A percentile compares a stretch with the other conserved stretches of the same genome.
These are phyloP conservation scores for Euclidia mi DNA, from an alignment of 2,888 invertebrate genomes.

Conservation along the genomic window DNA sequence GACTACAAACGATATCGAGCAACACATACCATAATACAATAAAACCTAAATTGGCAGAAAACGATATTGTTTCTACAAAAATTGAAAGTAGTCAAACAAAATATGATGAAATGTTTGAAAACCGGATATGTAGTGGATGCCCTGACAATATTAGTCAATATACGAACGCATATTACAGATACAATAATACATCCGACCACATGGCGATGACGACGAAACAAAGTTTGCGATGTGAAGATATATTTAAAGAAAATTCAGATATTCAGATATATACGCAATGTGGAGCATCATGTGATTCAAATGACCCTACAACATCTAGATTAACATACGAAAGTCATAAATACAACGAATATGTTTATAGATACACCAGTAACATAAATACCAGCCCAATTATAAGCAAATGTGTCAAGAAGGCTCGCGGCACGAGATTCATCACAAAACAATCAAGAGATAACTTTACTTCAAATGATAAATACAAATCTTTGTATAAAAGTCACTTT, in stretches of 20 bases:
- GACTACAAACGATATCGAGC: background rate
- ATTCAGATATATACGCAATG: conserved; percentile 4
- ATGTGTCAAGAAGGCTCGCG: conserved; percentile 21
- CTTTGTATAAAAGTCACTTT: conserved; percentile 21
- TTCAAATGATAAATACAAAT: conserved; percentile 24
- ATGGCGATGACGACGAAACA: background rate
- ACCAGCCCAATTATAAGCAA: background rate
- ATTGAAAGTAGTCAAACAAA: background rate
- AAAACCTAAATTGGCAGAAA: conserved; percentile 1
- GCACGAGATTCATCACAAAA: conserved; percentile 59
- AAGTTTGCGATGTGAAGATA: conserved; percentile 11
- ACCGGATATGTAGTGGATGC: background rate
- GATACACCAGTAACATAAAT: background rate
- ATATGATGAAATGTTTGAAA: background rate
- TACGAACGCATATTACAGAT: background rate
- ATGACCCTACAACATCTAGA: conserved; percentile 21
- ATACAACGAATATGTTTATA: conserved; percentile 30
- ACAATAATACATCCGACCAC: background rate
- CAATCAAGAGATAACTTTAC: conserved; percentile 66
- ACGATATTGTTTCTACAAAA: conserved; percentile 3
- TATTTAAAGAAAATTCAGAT: conserved; percentile 5
- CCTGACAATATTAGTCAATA: background rate
- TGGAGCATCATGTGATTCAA: conserved; percentile 10
- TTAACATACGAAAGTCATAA: conserved; percentile 71
- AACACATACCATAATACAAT: background rate